phyloP scores from a whole-genome alignment of 2,797 vertebrate species.

The Tadarida brasiliensis region DNA sequence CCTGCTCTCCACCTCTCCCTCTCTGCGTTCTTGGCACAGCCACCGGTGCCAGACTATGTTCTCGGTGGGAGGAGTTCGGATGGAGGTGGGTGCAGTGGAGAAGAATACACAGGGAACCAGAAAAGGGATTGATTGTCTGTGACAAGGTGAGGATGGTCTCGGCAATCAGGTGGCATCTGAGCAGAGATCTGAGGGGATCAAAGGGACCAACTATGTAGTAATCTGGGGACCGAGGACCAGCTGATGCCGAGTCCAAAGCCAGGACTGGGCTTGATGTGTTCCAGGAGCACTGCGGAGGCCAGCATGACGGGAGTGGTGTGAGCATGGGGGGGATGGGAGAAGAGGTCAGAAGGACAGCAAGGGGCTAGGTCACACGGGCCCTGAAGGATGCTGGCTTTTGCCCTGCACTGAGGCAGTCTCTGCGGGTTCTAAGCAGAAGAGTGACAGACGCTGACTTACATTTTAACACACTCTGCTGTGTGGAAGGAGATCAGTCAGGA shows the following conservation, averaged over 20 bases:
- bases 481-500: neutral
- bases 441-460: neutral
- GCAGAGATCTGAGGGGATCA: neutral
- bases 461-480: neutral
- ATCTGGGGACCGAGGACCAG: neutral
- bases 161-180: neutral
- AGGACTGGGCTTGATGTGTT: neutral
- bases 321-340: neutral
- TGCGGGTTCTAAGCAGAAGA: neutral
- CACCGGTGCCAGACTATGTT: neutral
- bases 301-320: neutral
- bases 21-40: neutral
- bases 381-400: neutral
- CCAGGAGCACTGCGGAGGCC: neutral
- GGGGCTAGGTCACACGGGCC: neutral
- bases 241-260: no score
- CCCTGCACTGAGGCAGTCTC: neutral
- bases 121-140: neutral
- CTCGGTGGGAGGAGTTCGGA: neutral
- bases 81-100: fast-evolving
- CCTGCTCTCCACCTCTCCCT: no score
- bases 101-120: fast-evolving
- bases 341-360: no score
- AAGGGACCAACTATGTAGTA: neutral
- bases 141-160: neutral